A percentile compares a stretch with the other conserved stretches of the same genome.
Conservation (phyloP, 2,113 vertebrate species). For the Atlantisia rogersi region DNA sequence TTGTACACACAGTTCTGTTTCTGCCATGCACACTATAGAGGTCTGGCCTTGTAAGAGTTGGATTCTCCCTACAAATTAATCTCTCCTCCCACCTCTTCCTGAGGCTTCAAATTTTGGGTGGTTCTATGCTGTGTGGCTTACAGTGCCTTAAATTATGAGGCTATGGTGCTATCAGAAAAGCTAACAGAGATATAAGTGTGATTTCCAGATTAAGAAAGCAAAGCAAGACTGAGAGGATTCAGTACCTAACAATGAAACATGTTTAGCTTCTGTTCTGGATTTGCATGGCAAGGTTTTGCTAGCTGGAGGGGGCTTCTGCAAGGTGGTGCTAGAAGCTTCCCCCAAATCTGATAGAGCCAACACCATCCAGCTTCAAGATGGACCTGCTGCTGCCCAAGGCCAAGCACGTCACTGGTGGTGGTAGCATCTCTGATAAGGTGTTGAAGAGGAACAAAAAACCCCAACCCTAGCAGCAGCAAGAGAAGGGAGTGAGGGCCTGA, state of each 20-base stretch:
- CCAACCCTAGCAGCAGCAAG: no score
- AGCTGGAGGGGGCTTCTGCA: no score
- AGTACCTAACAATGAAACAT: not conserved
- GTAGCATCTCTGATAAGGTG: no score
- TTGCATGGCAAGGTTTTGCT: no score
- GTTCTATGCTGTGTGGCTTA: not conserved
- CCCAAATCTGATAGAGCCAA: no score
- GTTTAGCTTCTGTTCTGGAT: no score
- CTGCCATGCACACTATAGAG: not conserved
- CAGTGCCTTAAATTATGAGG: not conserved
- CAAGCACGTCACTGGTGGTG: no score
- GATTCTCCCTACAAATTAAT: not conserved
- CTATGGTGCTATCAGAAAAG: not conserved
- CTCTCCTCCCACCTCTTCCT: not conserved
- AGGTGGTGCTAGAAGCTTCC: no score
- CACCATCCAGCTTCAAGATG: no score
- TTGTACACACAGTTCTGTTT: not conserved
- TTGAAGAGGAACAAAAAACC: no score
- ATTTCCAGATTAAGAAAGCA: not conserved
- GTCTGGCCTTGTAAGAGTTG: not conserved
- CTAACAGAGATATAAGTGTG: not conserved
- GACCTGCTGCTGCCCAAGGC: no score
- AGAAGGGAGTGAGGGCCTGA: no score
- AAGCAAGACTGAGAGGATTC: not conserved
- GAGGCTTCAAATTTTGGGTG: not conserved